Conservation (phyloP, 2,888 invertebrate genomes). For the Eustalomyia histrio region DNA sequence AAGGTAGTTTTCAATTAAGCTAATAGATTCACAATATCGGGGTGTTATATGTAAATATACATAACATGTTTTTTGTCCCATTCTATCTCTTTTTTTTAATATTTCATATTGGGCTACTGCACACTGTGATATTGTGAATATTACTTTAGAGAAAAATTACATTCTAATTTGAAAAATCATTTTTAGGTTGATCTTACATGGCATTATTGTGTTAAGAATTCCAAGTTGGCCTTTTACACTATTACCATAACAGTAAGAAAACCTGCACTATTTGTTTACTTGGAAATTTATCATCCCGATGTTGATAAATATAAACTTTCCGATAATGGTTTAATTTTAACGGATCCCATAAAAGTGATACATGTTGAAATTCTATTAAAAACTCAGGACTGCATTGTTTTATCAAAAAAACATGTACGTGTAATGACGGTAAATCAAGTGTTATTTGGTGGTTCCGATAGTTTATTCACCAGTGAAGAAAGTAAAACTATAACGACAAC, state of each 20-base stretch:
- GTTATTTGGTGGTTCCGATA: constrained; percentile 59
- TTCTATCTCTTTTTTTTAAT: too few species aligned
- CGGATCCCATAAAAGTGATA: constrained; percentile 73
- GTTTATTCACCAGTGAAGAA: neutral
- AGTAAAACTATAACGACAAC: neutral
- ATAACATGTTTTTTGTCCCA: too few species aligned
- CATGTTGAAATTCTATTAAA: constrained; percentile 71
- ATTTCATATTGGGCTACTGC: too few species aligned
- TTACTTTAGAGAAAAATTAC: too few species aligned
- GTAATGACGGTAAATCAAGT: constrained; percentile 75
- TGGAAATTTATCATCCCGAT: constrained; percentile 72
- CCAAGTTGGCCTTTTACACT: constrained; percentile 67
- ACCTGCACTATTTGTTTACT: constrained; percentile 77
- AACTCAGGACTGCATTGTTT: constrained; percentile 65
- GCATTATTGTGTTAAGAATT: constrained; percentile 25
- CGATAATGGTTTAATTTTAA: constrained; percentile 77
- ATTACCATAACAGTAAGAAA: constrained; percentile 70
- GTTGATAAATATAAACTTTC: constrained; percentile 73
- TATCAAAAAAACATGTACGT: constrained; percentile 69
- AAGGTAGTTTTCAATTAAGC: constrained; percentile 77
- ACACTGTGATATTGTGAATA: too few species aligned
- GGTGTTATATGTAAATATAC: too few species aligned
- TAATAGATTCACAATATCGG: too few species aligned
- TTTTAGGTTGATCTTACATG: constrained; percentile 16
- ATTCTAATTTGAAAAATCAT: too few species aligned